A percentile compares a stretch with the other conserved stretches of the same genome.
These are phyloP conservation scores for Edolisoma coerulescens DNA, from an alignment of 2,113 vertebrate genomes.

Conservation along the genomic window DNA sequence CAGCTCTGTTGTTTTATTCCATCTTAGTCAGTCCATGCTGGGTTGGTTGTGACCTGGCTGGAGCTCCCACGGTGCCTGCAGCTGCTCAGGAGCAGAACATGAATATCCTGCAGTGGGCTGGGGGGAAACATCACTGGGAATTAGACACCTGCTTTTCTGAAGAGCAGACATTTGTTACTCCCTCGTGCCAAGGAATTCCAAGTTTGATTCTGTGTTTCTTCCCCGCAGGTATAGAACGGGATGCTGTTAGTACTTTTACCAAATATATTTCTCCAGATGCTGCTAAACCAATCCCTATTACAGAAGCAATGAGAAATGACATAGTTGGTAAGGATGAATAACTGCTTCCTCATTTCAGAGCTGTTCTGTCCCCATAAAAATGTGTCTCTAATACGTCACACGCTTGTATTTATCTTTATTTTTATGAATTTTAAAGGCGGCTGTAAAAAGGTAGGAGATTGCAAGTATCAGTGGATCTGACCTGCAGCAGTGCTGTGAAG, in stretches of 20 bases:
- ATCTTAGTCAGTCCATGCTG: not conserved
- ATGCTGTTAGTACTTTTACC: constrained; percentile 96
- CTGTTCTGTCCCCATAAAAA: not conserved
- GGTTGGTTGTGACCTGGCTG: not conserved
- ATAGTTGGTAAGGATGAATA: constrained; percentile 87
- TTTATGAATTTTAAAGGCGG: not conserved
- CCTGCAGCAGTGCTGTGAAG: not conserved
- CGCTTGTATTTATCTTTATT: not conserved
- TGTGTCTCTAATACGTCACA: not conserved
- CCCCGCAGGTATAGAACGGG: constrained; percentile 90
- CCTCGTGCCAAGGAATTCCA: not conserved
- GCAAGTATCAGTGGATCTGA: not conserved
- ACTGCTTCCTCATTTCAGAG: not conserved
- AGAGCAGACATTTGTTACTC: not conserved
- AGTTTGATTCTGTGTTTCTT: constrained; percentile 14
- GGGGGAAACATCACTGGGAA: not conserved
- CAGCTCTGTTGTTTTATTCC: not conserved
- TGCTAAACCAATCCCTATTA: constrained; percentile 92
- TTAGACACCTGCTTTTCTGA: not conserved
- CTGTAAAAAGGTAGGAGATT: not conserved
- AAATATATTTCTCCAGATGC: constrained; percentile 98
- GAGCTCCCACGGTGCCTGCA: not conserved
- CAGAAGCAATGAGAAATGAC: constrained; percentile 92
- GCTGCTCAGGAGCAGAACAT: not conserved
- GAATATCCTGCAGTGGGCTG: not conserved